phyloP scores from a whole-genome alignment of 2,888 invertebrate genomes.

The Branchinecta sandiegonensis region DNA sequence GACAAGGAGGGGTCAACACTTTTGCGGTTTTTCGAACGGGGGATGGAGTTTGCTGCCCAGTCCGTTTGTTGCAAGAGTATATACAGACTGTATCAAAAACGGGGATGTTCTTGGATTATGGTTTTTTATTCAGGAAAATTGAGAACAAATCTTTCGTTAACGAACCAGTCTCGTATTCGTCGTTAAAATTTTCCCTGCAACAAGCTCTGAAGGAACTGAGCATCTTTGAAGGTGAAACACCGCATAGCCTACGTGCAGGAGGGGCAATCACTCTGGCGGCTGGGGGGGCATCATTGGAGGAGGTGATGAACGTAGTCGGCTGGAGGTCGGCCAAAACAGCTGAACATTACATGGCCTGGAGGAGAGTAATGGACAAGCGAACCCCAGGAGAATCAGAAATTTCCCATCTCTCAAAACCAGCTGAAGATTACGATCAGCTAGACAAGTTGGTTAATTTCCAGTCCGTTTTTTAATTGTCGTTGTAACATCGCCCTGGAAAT shows the following conservation, averaged over 20 bases:
- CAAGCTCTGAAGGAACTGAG: not conserved
- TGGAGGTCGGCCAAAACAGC: not conserved
- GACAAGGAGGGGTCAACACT: too few species aligned
- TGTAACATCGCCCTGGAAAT: too few species aligned
- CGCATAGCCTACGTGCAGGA: not conserved
- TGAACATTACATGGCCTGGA: not conserved
- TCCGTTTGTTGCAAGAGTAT: not conserved
- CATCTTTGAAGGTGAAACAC: not conserved
- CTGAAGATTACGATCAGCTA: too few species aligned
- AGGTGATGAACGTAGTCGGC: not conserved
- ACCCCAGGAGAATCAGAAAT: not conserved
- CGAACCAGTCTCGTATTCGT: not conserved
- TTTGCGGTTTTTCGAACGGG: too few species aligned
- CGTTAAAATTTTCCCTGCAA: not conserved
- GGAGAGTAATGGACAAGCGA: not conserved
- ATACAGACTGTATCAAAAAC: not conserved
- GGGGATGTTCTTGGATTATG: not conserved
- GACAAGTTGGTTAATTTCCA: too few species aligned
- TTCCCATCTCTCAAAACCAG: too few species aligned
- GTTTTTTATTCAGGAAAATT: not conserved
- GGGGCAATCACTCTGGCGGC: not conserved
- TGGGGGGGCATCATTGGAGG: not conserved
- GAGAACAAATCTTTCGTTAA: not conserved
- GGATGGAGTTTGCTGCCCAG: too few species aligned
- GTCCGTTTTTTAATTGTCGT: too few species aligned